Evolutionary conservation across 2,797 vertebrate genomes (phyloP), one percentile per base, ranked within the genome.

Genomic region (Mus caroli): DNA sequence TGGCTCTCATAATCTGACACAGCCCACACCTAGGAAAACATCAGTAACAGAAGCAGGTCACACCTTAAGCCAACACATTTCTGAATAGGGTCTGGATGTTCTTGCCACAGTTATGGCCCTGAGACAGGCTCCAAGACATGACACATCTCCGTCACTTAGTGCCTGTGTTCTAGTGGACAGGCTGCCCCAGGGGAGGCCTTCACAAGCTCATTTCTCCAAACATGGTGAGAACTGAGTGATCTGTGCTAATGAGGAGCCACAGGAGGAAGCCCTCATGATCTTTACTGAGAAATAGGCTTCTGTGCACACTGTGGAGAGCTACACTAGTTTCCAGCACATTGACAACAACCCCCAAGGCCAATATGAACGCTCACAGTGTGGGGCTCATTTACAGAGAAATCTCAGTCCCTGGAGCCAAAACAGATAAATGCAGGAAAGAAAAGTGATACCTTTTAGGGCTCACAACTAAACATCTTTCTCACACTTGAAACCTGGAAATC

Each of bases 301-400:
- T 43, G 34, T 37, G 78, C 8, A 58, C 78, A 92, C 46, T 4
- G 6, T 90, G n/a, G 13, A 82, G 60, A 87, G 54, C 40, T 89
- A 46, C 84, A 0, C 15, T 71, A 3, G 54, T 54, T 76, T 73
- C 76, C 87, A 58, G 71, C 31, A 50, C 87, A 54, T 60, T 91
- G 40, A 96, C 15, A 34, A 37, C 58, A 87, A 69, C 82, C 83
- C 73, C 88, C 0, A 34, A 77, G 89, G 94, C 84, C 71, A 92
- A 78, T 31, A 28, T 4, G 91, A 93, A 84, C 7, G 37, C 71
- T 94, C 92, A 37, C 91, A 85, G 54, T 69, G 60, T 92, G 84
- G 60, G 64, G 82, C 91, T 93, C n/a, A 37, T 88, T 77, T 94
- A 93, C 94, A 97, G 80, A 67, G 84, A 92, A 90, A 97, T 78